Evolutionary conservation across 2,888 invertebrate genomes (phyloP).

Genomic region (Embidobia sp.): DNA sequence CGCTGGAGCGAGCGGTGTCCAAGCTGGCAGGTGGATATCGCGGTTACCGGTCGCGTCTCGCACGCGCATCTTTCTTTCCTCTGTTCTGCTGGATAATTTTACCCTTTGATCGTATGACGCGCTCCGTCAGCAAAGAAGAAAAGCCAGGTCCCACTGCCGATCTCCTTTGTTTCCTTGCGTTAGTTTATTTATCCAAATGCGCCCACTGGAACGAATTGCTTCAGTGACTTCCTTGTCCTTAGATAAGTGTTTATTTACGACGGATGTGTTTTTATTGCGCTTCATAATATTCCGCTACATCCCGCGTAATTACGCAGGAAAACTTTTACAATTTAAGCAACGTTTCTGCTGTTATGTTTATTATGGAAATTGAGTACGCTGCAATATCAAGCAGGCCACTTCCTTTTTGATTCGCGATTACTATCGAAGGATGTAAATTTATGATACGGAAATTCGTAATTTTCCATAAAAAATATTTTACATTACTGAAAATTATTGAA

Average conservation of each 20-base stretch:
- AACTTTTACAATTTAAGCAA: too few species aligned
- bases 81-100: slow-evolving; percentile 79
- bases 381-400: too few species aligned
- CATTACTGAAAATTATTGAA: too few species aligned
- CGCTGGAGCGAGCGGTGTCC: slow-evolving; percentile 66
- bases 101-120: slow-evolving; percentile 75
- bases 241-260: slow-evolving; percentile 55
- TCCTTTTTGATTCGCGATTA: too few species aligned
- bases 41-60: slow-evolving; percentile 72
- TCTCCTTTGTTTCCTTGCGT: slow-evolving; percentile 65
- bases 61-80: slow-evolving; percentile 66
- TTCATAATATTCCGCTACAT: slow-evolving; percentile 36
- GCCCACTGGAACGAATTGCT: slow-evolving; percentile 70
- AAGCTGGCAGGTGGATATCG: slow-evolving; percentile 72
- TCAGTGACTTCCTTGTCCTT: slow-evolving; percentile 57
- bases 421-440: too few species aligned
- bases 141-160: slow-evolving; percentile 69
- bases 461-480: too few species aligned
- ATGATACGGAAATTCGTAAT: too few species aligned
- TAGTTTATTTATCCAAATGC: slow-evolving; percentile 71
- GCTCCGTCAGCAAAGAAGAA: slow-evolving; percentile 68
- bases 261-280: slow-evolving; percentile 46
- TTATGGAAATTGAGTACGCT: too few species aligned
- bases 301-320: too few species aligned
- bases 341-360: too few species aligned